Percentiles rank a stretch among this genome's conserved stretches.
These are phyloP conservation scores for Gorsachius magnificus DNA, from an alignment of 2,797 vertebrate species.

Conservation along the genomic window DNA sequence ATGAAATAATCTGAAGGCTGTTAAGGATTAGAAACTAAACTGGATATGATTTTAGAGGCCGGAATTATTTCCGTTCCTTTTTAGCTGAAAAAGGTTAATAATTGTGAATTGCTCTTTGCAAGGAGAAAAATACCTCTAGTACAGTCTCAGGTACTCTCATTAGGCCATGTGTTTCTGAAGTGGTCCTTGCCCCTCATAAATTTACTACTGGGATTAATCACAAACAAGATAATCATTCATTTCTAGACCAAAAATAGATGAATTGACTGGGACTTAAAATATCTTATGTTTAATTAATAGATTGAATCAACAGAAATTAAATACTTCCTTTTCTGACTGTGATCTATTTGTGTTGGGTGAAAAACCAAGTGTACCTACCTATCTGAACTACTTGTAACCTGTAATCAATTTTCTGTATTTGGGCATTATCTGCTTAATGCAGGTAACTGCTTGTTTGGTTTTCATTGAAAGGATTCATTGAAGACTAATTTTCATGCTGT, in stretches of 20 bases:
- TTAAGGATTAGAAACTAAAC: neutral
- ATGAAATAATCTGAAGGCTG: neutral
- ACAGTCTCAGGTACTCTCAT: neutral
- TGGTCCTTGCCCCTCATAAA: neutral
- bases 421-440: neutral
- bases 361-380: neutral
- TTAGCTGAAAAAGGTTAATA: neutral
- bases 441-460: neutral
- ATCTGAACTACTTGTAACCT: neutral
- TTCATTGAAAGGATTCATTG: neutral
- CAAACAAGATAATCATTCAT: conserved; percentile 27
- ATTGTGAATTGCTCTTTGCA: neutral
- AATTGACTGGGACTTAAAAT: neutral
- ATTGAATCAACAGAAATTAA: neutral
- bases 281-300: neutral
- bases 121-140: neutral
- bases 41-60: neutral
- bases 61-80: neutral
- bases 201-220: neutral
- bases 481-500: neutral
- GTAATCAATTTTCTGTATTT: neutral
- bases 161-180: neutral
- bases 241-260: neutral
- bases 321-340: conserved; percentile 36
- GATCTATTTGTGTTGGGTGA: conserved; percentile 46